Conservation (phyloP, 2,113 vertebrate species). For the Oceanites oceanicus region DNA sequence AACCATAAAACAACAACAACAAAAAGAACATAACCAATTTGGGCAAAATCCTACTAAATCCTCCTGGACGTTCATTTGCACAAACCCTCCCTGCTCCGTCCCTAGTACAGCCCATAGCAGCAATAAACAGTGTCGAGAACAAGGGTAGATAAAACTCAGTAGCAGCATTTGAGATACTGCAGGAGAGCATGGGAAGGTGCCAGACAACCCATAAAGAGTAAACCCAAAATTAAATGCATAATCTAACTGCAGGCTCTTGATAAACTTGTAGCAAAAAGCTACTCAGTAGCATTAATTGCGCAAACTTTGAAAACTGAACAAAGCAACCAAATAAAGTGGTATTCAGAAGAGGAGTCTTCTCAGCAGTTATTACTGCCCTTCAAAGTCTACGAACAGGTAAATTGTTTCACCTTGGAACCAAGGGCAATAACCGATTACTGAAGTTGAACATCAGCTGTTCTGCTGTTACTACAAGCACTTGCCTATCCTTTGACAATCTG, state of each 20-base stretch:
- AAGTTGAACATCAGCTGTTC: background rate
- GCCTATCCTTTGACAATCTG: background rate
- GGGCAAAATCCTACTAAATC: background rate
- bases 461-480: background rate
- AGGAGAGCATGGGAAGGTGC: background rate
- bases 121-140: background rate
- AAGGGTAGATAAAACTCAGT: background rate
- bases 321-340: background rate
- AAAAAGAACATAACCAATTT: background rate
- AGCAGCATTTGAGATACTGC: background rate
- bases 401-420: background rate
- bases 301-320: background rate
- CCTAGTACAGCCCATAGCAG: background rate
- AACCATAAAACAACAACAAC: background rate
- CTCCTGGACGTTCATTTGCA: background rate
- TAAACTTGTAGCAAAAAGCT: background rate
- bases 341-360: background rate
- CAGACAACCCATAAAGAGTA: background rate
- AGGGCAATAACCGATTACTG: background rate
- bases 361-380: background rate
- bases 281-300: background rate
- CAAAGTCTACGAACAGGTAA: background rate
- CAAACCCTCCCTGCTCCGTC: background rate
- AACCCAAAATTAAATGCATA: background rate
- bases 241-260: background rate